Conservation (phyloP, 2,113 vertebrate genomes). For the Xiphorhynchus elegans region DNA sequence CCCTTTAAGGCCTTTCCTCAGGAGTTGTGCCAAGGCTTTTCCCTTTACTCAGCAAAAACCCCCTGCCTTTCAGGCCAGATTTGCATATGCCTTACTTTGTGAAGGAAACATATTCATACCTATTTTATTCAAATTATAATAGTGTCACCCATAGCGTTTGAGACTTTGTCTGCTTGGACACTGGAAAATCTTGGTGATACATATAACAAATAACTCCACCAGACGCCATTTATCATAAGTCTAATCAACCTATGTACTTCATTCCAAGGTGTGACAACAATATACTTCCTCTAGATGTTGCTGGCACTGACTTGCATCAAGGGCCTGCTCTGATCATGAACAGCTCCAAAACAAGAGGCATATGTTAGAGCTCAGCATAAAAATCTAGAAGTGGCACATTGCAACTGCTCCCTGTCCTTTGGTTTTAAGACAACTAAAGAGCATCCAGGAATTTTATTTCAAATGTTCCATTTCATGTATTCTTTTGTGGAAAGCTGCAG, state of each 20-base stretch:
- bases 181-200: background rate
- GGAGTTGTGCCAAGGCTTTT: background rate
- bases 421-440: background rate
- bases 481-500: background rate
- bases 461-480: background rate
- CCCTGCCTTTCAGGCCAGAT: background rate
- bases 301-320: background rate
- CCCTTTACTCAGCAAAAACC: background rate
- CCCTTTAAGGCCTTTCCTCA: background rate
- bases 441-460: background rate
- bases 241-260: background rate
- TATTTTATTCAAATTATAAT: background rate
- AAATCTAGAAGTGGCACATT: background rate
- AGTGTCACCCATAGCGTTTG: background rate
- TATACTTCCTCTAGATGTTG: background rate
- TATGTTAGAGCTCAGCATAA: background rate
- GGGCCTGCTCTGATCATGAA: background rate
- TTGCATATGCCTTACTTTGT: background rate
- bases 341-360: background rate
- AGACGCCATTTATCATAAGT: background rate
- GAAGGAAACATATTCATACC: background rate
- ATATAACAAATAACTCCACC: background rate
- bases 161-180: background rate
- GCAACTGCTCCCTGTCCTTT: background rate
- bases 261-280: background rate